phyloP scores from a whole-genome alignment of 2,113 vertebrate species.

The Steatornis caripensis region DNA sequence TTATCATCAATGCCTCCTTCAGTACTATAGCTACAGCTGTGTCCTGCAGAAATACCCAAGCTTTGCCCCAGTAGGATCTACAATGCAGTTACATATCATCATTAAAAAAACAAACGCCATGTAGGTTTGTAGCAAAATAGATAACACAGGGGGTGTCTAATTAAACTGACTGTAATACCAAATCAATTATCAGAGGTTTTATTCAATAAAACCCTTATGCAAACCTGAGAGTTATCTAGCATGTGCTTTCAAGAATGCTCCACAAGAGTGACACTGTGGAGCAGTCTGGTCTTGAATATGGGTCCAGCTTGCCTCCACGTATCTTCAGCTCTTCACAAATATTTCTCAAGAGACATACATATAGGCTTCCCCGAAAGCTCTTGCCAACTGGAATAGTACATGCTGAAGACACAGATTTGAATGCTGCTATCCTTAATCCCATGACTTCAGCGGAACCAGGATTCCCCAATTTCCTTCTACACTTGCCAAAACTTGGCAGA shows the following conservation, averaged over 20 bases:
- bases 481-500: conserved; percentile 39
- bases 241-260: neutral
- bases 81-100: neutral
- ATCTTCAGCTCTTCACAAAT: neutral
- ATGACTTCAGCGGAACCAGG: neutral
- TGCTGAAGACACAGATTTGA: neutral
- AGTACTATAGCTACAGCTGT: neutral
- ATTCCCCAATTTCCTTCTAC: conserved; percentile 13
- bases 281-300: neutral
- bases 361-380: neutral
- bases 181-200: neutral
- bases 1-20: neutral
- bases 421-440: neutral
- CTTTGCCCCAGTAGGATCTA: neutral
- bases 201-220: neutral
- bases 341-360: neutral
- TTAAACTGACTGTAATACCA: neutral
- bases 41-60: neutral
- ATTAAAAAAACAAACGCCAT: neutral
- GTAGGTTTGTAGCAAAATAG: neutral
- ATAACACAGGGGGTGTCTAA: neutral
- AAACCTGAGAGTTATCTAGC: neutral
- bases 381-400: neutral
- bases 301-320: neutral
- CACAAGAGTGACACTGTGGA: neutral